Evolutionary conservation across 2,888 invertebrate species (phyloP).

Genomic region (Alentia gelatinosa): DNA sequence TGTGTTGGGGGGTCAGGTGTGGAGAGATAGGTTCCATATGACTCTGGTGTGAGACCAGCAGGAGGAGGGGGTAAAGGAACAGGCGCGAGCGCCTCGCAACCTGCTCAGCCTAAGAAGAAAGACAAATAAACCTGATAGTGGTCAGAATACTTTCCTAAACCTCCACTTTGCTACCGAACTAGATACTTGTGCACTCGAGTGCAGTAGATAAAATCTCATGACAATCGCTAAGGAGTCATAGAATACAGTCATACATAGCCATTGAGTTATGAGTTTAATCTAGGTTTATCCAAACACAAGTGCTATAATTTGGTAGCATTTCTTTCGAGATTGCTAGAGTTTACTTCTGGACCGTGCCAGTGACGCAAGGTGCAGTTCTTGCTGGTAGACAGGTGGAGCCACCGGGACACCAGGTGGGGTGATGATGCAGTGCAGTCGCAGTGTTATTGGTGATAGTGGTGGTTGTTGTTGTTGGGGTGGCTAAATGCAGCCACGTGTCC

Average conservation of each 20-base stretch:
- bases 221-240: too few relatives aligned
- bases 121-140: background rate
- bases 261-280: too few relatives aligned
- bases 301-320: too few relatives aligned
- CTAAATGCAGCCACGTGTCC: constrained; percentile 27
- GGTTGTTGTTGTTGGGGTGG: constrained; percentile 1
- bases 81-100: background rate
- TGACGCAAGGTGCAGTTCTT: background rate
- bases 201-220: too few relatives aligned
- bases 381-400: background rate
- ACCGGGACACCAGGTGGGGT: background rate
- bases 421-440: background rate
- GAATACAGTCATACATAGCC: too few relatives aligned
- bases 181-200: too few relatives aligned
- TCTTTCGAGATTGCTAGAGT: too few relatives aligned
- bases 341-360: background rate
- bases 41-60: background rate
- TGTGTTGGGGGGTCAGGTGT: constrained; percentile 26
- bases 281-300: too few relatives aligned
- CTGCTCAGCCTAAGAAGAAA: background rate
- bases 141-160: too few relatives aligned
- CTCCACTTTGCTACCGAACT: too few relatives aligned
- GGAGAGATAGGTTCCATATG: constrained; percentile 36
- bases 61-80: background rate
- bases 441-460: background rate